Conservation (phyloP, 64 coral and sea anemone species). For the Stichodactyla mertensii region DNA sequence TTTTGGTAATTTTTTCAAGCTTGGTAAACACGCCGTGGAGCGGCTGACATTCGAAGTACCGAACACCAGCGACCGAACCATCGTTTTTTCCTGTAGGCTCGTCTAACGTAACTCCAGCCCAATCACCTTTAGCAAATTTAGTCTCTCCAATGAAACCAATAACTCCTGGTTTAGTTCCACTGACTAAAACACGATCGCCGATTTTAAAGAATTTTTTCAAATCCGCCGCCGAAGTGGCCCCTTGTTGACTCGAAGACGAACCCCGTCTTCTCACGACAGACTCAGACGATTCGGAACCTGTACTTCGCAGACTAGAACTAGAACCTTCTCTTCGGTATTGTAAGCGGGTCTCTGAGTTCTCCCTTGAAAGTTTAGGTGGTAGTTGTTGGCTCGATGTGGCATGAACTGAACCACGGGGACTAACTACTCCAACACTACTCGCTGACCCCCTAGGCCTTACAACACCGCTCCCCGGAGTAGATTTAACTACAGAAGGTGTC, state of each 20-base stretch:
- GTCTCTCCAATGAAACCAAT: conserved; percentile 93
- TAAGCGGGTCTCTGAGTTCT: conserved; percentile 63
- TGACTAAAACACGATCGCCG: conserved; percentile 92
- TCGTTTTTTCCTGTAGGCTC: conserved; percentile 92
- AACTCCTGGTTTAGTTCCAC: conserved; percentile 75
- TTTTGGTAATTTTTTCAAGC: conserved; percentile 79
- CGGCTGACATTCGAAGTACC: conserved; percentile 83
- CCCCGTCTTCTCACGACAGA: conserved; percentile 48
- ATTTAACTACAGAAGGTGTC: conserved; percentile 29
- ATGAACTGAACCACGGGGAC: conserved; percentile 34
- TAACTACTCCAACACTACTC: conserved; percentile 13
- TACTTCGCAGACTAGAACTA: conserved; percentile 73
- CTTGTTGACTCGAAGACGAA: conserved; percentile 33
- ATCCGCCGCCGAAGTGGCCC: conserved; percentile 33
- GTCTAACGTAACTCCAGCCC: conserved; percentile 90
- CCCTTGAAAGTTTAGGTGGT: conserved; percentile 48
- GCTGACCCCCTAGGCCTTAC: conserved; percentile 32
- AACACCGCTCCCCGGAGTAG: conserved; percentile 27
- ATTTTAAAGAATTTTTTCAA: conserved; percentile 74
- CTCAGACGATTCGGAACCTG: conserved; percentile 49
- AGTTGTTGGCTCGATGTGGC: conserved; percentile 47
- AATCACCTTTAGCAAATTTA: conserved; percentile 94
- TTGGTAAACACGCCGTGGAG: conserved; percentile 91
- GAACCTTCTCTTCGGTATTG: conserved; percentile 76
- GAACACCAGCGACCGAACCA: conserved; percentile 80